Evolutionary conservation across 2,113 vertebrate species (phyloP).

Genomic region (Petaurus breviceps): DNA sequence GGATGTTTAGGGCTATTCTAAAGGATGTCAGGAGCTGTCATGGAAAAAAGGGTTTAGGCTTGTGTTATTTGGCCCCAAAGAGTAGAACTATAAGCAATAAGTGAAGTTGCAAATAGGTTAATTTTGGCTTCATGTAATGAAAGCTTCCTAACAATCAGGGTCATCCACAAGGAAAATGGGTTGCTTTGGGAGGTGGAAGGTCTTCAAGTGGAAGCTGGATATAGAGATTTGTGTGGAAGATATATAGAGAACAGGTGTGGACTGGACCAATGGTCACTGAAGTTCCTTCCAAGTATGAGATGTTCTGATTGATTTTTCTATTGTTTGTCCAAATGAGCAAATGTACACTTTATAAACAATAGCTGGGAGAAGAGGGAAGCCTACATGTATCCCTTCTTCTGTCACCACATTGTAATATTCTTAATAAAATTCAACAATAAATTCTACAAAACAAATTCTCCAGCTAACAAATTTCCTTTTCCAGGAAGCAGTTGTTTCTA

Average conservation of each 20-base stretch:
- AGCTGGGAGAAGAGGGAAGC: not conserved
- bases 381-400: not conserved
- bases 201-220: not conserved
- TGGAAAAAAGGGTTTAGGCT: not conserved
- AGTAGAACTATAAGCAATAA: not conserved
- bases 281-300: not conserved
- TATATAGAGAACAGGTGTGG: not conserved
- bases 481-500: not conserved
- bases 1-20: not conserved
- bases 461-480: not conserved
- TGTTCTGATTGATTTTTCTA: not conserved
- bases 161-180: not conserved
- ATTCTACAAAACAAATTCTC: not conserved
- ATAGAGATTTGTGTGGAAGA: not conserved
- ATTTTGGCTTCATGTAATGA: not conserved
- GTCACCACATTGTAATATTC: not conserved
- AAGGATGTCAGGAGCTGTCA: not conserved
- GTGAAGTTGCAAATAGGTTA: not conserved
- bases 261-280: not conserved
- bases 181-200: not conserved
- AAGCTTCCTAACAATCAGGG: not conserved
- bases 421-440: not conserved
- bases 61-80: not conserved
- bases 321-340: not conserved
- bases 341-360: not conserved